These are phyloP conservation scores for Platichthys stellatus DNA, from an alignment of 2,113 vertebrate species.

Conservation along the genomic window DNA sequence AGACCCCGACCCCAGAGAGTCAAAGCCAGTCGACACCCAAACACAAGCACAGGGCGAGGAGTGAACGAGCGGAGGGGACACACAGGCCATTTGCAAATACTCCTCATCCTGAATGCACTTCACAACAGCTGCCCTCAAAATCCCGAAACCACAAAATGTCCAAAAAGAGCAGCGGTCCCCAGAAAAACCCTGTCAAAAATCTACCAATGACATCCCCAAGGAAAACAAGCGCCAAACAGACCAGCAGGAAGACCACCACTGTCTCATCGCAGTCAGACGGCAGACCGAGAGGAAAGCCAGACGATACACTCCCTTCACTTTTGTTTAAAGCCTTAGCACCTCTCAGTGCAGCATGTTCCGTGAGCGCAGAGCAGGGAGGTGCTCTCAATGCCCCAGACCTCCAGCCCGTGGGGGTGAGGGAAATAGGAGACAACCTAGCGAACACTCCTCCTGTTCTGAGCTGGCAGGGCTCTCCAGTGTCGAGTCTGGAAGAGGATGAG, in stretches of 20 bases:
- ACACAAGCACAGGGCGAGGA: slow-evolving; percentile 63
- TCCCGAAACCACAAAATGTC: slow-evolving; percentile 32
- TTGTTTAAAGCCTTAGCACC: slow-evolving; percentile 78
- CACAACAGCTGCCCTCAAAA: slow-evolving; percentile 38
- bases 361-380: slow-evolving; percentile 64
- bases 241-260: slow-evolving; percentile 7
- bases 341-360: slow-evolving; percentile 31
- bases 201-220: neutral
- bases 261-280: slow-evolving; percentile 40
- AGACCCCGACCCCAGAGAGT: slow-evolving; percentile 9
- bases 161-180: slow-evolving; percentile 31
- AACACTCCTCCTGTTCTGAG: slow-evolving; percentile 84
- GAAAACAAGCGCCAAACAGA: slow-evolving; percentile 43
- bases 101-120: slow-evolving; percentile 32
- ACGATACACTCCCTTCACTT: slow-evolving; percentile 68
- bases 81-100: slow-evolving; percentile 10
- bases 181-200: slow-evolving; percentile 18
- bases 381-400: slow-evolving; percentile 79
- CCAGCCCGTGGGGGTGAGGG: slow-evolving; percentile 72
- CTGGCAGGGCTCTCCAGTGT: slow-evolving; percentile 84
- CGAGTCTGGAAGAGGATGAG: slow-evolving; percentile 77
- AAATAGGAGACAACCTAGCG: slow-evolving; percentile 72
- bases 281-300: slow-evolving; percentile 28
- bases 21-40: slow-evolving; percentile 32
- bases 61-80: slow-evolving; percentile 30